Conservation (phyloP, 2,797 vertebrate species). For the Oreochromis mossambicus region DNA sequence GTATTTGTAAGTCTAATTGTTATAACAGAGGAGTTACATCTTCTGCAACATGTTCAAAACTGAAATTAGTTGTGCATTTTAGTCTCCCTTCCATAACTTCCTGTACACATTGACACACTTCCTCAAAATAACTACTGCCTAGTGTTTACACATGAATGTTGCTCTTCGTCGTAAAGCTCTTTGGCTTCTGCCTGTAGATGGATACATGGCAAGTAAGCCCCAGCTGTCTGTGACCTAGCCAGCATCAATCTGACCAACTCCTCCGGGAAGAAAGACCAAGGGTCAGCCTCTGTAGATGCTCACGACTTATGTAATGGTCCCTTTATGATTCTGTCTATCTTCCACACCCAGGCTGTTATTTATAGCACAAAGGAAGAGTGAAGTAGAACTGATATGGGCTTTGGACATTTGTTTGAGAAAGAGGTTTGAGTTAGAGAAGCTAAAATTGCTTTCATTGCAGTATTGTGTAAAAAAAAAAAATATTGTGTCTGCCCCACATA, state of each 20-base stretch:
- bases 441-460: background rate
- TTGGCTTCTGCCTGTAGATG: background rate
- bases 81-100: background rate
- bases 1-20: background rate
- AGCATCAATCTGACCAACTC: background rate
- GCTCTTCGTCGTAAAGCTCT: background rate
- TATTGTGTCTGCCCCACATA: background rate
- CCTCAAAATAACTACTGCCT: background rate
- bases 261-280: background rate
- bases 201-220: background rate
- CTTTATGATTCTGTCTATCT: conserved; percentile 38
- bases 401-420: background rate
- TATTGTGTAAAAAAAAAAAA: background rate
- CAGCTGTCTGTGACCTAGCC: background rate
- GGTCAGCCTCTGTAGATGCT: background rate
- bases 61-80: background rate
- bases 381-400: conserved; percentile 24
- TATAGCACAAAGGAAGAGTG: conserved; percentile 40
- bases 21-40: background rate
- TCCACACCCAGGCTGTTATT: conserved; percentile 39
- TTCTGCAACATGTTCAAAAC: background rate
- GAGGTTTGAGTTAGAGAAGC: background rate
- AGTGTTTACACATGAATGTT: background rate
- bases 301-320: conserved; percentile 38
- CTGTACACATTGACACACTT: background rate